Percentiles rank a stretch among this genome's conserved stretches.
Conservation (phyloP, 2,797 vertebrate species). For the Merluccius polli region DNA sequence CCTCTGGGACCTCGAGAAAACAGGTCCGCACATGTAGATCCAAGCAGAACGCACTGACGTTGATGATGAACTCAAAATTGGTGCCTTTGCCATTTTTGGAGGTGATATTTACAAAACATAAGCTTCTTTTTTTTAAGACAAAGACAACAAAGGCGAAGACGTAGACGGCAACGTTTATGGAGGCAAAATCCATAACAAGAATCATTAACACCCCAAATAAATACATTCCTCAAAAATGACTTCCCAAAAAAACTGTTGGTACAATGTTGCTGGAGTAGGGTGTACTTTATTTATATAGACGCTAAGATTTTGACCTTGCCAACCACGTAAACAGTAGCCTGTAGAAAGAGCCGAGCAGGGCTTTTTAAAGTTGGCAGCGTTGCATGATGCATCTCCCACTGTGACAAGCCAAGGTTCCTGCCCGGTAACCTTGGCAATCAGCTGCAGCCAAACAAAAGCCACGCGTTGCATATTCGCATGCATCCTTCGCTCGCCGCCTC, state of each 20-base stretch:
- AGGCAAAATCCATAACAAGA: background rate
- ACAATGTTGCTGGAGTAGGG: too few species aligned
- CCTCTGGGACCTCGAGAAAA: conserved; percentile 35
- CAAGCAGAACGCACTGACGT: conserved; percentile 24
- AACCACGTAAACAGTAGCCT: conserved; percentile 18
- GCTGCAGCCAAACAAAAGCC: conserved; percentile 63
- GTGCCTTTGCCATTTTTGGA: conserved; percentile 20
- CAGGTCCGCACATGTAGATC: conserved; percentile 47
- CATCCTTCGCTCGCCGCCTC: conserved; percentile 51
- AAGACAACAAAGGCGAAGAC: background rate
- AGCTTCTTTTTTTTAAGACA: background rate
- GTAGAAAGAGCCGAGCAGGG: conserved; percentile 11
- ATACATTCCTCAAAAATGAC: background rate
- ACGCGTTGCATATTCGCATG: conserved; percentile 53
- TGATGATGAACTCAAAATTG: conserved; percentile 13
- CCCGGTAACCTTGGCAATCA: conserved; percentile 71
- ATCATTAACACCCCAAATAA: background rate
- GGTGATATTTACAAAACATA: background rate
- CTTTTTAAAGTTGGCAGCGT: background rate
- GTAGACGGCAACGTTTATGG: too few species aligned
- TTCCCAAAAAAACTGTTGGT: background rate
- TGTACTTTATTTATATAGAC: background rate
- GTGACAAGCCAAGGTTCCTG: conserved; percentile 48
- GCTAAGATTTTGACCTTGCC: conserved; percentile 7
- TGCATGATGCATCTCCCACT: conserved; percentile 43